Conservation (phyloP, 2,797 vertebrate genomes). For the Heterohyrax brucei region DNA sequence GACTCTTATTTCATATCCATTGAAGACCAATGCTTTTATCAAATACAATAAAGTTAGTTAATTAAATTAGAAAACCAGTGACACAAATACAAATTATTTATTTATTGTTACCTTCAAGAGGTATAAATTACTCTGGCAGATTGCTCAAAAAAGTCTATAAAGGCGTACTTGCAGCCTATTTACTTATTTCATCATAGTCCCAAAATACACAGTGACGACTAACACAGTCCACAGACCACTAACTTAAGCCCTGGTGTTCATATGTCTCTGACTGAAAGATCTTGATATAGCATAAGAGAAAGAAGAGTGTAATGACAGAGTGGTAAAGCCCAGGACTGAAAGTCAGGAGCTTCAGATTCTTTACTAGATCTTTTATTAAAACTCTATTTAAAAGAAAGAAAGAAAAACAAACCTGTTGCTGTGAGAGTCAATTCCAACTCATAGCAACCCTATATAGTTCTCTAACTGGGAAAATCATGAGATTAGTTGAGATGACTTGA, state of each 20-base stretch:
- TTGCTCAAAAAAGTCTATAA: conserved; percentile 31
- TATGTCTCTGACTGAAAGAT: accelerated
- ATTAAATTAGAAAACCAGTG: conserved; percentile 15
- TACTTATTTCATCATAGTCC: no score
- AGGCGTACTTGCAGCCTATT: neutral
- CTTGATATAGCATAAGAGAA: neutral
- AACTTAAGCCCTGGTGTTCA: neutral
- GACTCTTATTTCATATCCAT: conserved; percentile 5
- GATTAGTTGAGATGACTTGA: neutral
- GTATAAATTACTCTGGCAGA: neutral
- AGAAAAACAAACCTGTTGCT: no score
- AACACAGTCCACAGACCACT: neutral
- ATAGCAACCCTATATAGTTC: neutral
- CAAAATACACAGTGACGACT: neutral
- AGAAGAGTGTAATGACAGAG: neutral
- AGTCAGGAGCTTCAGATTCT: neutral
- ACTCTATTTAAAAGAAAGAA: neutral
- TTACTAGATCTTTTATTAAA: neutral
- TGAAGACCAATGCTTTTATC: neutral
- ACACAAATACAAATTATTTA: conserved; percentile 1
- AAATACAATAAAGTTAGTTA: conserved; percentile 31
- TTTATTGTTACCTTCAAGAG: neutral
- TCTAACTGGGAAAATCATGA: neutral
- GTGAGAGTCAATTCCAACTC: no score
- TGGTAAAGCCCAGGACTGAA: neutral